Evolutionary conservation across 2,113 vertebrate genomes (phyloP), one percentile per base, ranked within the genome.

Genomic region (Vulpes lagopus): DNA sequence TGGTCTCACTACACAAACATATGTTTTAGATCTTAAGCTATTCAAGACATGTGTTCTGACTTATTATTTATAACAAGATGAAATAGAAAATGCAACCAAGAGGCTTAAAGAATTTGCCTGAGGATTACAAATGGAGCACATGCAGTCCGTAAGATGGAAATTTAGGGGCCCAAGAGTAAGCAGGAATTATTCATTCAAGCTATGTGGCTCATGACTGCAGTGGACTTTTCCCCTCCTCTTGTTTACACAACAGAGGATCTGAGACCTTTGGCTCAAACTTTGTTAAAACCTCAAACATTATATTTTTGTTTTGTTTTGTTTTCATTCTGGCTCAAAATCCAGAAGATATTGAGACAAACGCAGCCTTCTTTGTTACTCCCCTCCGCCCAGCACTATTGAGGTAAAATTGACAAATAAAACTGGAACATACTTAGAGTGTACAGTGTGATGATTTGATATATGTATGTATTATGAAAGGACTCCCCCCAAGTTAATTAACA

Each of bases 11-110:
- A 67, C 15, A 22, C 59, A 86, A 71, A 97, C 73, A 92, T 74
- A 76, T 95, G 96, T 95, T 98, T 98, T 91, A 97, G 79, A 95
- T 97, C 73, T 87, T 62, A 93, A 59, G 30, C 73, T 96, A 94
- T 92, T 96, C 20, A 79, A 86, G 82, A 86, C 95, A 93, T 69
- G 85, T 93, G 92, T 79, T 94, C 38, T 82, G 85, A 92, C 32
- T 83, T 93, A 91, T 96, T 98, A 97, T 89, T 98, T 96, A 67
- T 82, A 95, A 89, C 60, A 91, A 95, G 94, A 57, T 74, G 82
- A 97, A 95, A 92, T 89, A 51, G 43, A 95, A 97, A 98, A 96
- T 76, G 55, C 73, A 95, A 69, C 53, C 27, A 83, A 92, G 91
- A 82, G 49, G 4, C 43, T 86, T 93, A 57, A 97, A 95, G 89